Evolutionary conservation across 2,797 vertebrate genomes (phyloP).

Genomic region (Pseudochromis fuscus): DNA sequence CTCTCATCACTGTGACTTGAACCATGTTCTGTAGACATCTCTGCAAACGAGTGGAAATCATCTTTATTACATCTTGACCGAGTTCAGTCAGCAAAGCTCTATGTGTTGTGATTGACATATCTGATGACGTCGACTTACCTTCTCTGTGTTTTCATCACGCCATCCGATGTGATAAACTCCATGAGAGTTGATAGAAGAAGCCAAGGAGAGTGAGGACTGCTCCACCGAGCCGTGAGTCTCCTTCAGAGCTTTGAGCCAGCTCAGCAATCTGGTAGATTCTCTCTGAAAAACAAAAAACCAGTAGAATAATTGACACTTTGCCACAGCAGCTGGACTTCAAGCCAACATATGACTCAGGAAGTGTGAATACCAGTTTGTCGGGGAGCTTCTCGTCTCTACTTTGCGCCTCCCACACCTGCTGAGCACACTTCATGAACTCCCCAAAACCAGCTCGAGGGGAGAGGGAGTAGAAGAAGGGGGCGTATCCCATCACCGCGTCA

Average conservation of each 20-base stretch:
- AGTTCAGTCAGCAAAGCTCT: not conserved
- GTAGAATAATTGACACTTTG: not conserved
- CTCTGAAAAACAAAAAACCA: conserved; percentile 68
- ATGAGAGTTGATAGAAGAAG: conserved; percentile 79
- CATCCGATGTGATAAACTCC: conserved; percentile 83
- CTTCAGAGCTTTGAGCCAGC: conserved; percentile 83
- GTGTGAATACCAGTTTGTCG: conserved; percentile 79
- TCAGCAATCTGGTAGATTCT: conserved; percentile 76
- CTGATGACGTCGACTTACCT: conserved; percentile 49
- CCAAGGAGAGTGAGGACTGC: conserved; percentile 83
- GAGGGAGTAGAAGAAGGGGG: conserved; percentile 81
- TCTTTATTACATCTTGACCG: no score
- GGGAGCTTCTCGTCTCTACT: conserved; percentile 79
- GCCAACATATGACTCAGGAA: rapidly evolving
- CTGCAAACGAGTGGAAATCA: conserved; percentile 43
- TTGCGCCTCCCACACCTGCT: conserved; percentile 76
- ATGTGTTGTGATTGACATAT: no score
- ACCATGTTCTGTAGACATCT: conserved; percentile 73
- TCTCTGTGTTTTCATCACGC: conserved; percentile 66
- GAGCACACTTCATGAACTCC: conserved; percentile 70
- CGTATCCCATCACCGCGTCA: conserved; percentile 82
- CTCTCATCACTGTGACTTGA: conserved; percentile 52
- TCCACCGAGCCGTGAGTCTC: conserved; percentile 87
- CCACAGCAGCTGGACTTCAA: not conserved
- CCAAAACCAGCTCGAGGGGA: conserved; percentile 50